Conservation (phyloP, 2,888 invertebrate species). For the Thereva nobilitata region DNA sequence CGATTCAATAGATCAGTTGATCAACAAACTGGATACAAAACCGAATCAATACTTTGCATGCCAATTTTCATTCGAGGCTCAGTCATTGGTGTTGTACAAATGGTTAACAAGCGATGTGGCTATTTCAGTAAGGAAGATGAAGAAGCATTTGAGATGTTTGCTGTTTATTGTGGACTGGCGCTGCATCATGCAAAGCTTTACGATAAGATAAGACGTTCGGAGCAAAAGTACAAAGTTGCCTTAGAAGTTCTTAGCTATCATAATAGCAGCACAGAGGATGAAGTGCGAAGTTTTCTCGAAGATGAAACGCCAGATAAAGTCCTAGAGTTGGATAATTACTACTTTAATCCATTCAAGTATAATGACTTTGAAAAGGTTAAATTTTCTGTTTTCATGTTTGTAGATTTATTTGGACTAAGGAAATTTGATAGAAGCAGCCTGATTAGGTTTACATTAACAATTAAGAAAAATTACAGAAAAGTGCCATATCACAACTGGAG, state of each 20-base stretch:
- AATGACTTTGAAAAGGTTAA: conserved; percentile 73
- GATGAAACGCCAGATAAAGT: conserved; percentile 48
- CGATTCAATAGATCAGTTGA: conserved; percentile 76
- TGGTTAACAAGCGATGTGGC: conserved; percentile 73
- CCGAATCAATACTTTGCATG: conserved; percentile 81
- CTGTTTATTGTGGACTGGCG: conserved; percentile 83
- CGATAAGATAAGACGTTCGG: conserved; percentile 78
- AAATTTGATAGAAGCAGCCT: conserved; percentile 71
- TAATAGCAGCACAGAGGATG: conserved; percentile 75
- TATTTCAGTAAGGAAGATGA: conserved; percentile 72
- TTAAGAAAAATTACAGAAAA: conserved; percentile 80
- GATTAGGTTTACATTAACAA: conserved; percentile 75
- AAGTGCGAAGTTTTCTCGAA: conserved; percentile 59
- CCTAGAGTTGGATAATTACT: conserved; percentile 62
- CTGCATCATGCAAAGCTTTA: conserved; percentile 84
- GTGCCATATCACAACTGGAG: conserved; percentile 89
- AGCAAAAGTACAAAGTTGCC: conserved; percentile 81
- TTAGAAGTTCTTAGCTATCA: conserved; percentile 84
- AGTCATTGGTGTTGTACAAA: conserved; percentile 85
- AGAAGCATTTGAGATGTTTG: conserved; percentile 80
- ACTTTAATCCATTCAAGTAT: conserved; percentile 73
- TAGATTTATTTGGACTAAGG: conserved; percentile 68
- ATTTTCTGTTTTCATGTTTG: conserved; percentile 76
- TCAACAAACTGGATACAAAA: conserved; percentile 70
- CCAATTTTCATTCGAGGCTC: conserved; percentile 79